Evolutionary conservation across 2,797 vertebrate species (phyloP), one percentile per base, ranked within the genome.

Genomic region (Hoplostethus mediterraneus): DNA sequence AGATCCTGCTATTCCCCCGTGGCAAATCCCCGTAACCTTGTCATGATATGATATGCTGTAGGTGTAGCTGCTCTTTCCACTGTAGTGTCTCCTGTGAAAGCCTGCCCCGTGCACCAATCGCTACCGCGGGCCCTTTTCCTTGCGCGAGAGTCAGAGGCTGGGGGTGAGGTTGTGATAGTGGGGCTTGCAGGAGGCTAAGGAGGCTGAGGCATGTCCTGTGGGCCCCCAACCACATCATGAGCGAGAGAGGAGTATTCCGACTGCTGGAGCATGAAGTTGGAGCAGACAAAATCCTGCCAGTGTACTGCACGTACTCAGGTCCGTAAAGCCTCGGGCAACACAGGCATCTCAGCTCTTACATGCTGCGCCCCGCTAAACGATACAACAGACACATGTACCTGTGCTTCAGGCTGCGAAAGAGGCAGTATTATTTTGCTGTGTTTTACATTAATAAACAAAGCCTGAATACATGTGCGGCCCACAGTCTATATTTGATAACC

Each of bases 241-340:
- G 87, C 80, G 54, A 77, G 85, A 82, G 71, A 78, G 82, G 77
- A 21, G 21, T 21, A 87, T 82, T 82, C 68, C 79, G 81, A 56
- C 80, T 74, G 63, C 65, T 86, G 79, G 76, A 85, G 88, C 88
- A 80, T 90, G 91, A 92, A 92, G 90, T 63, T 63, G 79, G 73
- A 87, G 73, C 66, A 67, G 88, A 82, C 83, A 84, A 87, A 93
- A 90, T 82, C 76, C 79, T 81, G 69, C 76, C 75, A 71, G 71
- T 21, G 71, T 40, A n/a, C 64, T 17, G 71, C 75, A 86, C 77
- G 79, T 47, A 66, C 73, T 60, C 49, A 4, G 59, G 54, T 81
- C 70, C 74, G 61, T 61, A 82, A 83, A 89, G 82, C 89, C 81
- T 1, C 6, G 36, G 83, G 84, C 65, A 71, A 71, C 63, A 79